Base-by-base conservation (phyloP, 2,113 vertebrate genomes). In the Syngnathus typhle region DNA sequence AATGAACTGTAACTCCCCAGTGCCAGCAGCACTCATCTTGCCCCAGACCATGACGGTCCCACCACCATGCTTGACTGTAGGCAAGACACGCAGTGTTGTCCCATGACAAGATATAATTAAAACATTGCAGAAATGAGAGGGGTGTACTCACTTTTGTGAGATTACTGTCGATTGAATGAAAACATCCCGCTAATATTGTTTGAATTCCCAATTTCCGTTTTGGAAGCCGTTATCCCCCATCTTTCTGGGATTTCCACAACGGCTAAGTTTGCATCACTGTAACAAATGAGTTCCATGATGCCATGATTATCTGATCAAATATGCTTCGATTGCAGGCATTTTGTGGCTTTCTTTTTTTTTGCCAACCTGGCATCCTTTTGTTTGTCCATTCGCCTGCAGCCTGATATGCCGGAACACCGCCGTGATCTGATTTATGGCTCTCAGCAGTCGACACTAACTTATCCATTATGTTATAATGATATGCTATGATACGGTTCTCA, bases 371-470 rank as follows among this genome's bases (percentile, higher is more conserved):
- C 67, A 65, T 68, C 59, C 62, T 49, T 62, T 74, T 77, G 60
- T 44, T 56, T 19, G 16, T 1, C 18, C 55, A 37, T 79, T 71
- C 69, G 60, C 77, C 71, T 72, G 69, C 73, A 68, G 66, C 44
- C 9, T 16, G 73, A 69, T 70, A 66, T 62, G 41, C 10, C 8
- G 80, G 72, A 85, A 78, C 76, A 75, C 81, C 78, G 5, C 58
- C 54, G 75, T 23, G 76, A 65, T 70, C 76, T 84, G 82, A 89
- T 83, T 84, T 78, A 85, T 85, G 65, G 75, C 78, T 72, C 76
- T 82, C 80, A 82, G 73, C 78, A 63, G 81, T 67, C 56, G 65
- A 46, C 64, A 60, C 66, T 77, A 76, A 82, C 66, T 58, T 36
- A 36, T 58, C 13, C 7, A 58, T 58, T 58, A 21, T 58, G 23